Conservation (phyloP, 2,113 vertebrate genomes). For the Uria lomvia region DNA sequence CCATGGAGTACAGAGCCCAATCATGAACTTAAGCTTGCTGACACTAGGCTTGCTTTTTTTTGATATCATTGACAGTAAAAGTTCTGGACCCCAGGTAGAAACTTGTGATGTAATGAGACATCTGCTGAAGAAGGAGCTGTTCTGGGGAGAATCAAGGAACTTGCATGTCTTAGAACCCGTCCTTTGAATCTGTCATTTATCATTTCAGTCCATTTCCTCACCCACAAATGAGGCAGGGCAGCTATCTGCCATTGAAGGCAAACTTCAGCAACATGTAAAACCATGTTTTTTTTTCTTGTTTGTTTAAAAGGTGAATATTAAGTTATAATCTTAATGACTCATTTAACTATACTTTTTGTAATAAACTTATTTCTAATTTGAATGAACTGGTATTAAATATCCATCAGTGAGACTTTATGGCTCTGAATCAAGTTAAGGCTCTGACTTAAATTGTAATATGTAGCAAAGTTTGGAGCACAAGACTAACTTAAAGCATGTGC, state of each 20-base stretch:
- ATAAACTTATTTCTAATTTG: neutral
- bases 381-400: neutral
- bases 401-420: neutral
- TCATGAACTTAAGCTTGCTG: neutral
- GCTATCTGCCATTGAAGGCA: neutral
- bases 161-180: neutral
- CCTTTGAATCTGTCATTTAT: neutral
- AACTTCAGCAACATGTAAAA: neutral
- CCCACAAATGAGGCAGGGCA: neutral
- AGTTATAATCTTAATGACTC: neutral
- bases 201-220: neutral
- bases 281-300: neutral
- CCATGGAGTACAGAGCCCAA: neutral
- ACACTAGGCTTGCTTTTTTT: neutral
- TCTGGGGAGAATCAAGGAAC: neutral
- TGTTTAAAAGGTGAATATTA: neutral
- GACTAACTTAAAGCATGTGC: neutral
- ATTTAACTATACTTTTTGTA: neutral
- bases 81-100: neutral
- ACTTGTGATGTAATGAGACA: neutral
- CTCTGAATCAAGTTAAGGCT: neutral
- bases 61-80: neutral
- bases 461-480: neutral
- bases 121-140: neutral
- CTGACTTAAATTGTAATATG: neutral